Evolutionary conservation across 1,140 invertebrate species (phyloP).

Genomic region (Drosophila carrolli): DNA sequence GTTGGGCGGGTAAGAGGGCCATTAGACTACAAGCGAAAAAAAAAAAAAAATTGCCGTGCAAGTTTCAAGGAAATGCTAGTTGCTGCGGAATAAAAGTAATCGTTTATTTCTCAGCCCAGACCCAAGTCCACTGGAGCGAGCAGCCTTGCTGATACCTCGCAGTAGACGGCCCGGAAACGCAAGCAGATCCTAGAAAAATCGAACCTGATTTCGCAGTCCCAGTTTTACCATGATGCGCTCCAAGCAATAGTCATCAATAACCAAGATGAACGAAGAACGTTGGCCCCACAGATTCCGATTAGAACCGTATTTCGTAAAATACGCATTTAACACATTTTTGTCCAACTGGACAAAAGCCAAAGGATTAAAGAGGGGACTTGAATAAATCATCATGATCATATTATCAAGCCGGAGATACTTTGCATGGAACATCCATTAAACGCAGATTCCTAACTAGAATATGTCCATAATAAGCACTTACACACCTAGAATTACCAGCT

Average conservation of each 20-base stretch:
- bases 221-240: slow-evolving; percentile 20
- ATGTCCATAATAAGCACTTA: not conserved
- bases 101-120: slow-evolving; percentile 7
- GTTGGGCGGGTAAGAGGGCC: too few species aligned
- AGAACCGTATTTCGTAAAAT: too few species aligned
- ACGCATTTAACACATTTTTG: not conserved
- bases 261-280: slow-evolving; percentile 23
- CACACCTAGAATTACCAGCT: too few species aligned
- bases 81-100: not conserved
- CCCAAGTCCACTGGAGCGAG: too few species aligned
- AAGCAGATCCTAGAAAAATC: slow-evolving; percentile 43
- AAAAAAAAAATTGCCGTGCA: slow-evolving; percentile 5
- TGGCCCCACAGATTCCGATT: too few species aligned
- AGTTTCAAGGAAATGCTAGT: slow-evolving; percentile 1
- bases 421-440: slow-evolving; percentile 25
- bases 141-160: too few species aligned
- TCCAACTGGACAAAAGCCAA: slow-evolving; percentile 8
- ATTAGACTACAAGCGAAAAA: too few species aligned
- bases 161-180: slow-evolving; percentile 2
- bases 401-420: slow-evolving; percentile 15
- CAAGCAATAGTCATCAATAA: slow-evolving; percentile 46
- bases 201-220: slow-evolving; percentile 30
- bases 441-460: slow-evolving; percentile 48
- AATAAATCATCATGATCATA: too few species aligned
- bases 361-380: too few species aligned